phyloP scores from a whole-genome alignment of 2,797 vertebrate species.

The Phrynocephalus forsythii region DNA sequence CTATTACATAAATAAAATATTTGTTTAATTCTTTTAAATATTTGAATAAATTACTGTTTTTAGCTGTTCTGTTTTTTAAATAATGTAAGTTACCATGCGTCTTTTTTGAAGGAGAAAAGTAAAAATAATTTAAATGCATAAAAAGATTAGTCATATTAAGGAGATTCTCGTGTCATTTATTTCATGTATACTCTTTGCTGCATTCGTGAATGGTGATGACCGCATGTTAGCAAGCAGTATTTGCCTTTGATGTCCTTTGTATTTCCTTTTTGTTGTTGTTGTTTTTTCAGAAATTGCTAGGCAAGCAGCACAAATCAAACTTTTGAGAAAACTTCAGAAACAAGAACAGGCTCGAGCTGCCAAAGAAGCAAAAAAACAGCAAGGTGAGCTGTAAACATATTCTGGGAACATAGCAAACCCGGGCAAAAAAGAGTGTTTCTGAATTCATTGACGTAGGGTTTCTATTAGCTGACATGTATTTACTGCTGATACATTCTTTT shows the following conservation, averaged over 20 bases:
- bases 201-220: neutral
- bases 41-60: no score
- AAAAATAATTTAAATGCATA: neutral
- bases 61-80: no score
- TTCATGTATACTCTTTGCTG: neutral
- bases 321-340: constrained; percentile 93
- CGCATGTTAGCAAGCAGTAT: constrained; percentile 29
- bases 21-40: no score
- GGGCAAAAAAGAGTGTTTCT: constrained; percentile 3
- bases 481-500: constrained; percentile 42
- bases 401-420: constrained; percentile 11
- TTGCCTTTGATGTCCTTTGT: constrained; percentile 17
- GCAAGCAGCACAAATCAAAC: constrained; percentile 95
- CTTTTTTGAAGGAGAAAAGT: no score
- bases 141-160: neutral
- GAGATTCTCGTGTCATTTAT: neutral
- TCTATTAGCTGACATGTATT: neutral
- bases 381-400: constrained; percentile 79
- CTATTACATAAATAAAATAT: no score
- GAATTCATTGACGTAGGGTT: constrained; percentile 17
- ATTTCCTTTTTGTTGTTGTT: constrained; percentile 54
- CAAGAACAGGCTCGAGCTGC: constrained; percentile 91
- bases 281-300: constrained; percentile 90
- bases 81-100: no score
- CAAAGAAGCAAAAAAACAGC: constrained; percentile 94